Conservation (phyloP, 2,888 invertebrate genomes). For the Resseliella maxima region DNA sequence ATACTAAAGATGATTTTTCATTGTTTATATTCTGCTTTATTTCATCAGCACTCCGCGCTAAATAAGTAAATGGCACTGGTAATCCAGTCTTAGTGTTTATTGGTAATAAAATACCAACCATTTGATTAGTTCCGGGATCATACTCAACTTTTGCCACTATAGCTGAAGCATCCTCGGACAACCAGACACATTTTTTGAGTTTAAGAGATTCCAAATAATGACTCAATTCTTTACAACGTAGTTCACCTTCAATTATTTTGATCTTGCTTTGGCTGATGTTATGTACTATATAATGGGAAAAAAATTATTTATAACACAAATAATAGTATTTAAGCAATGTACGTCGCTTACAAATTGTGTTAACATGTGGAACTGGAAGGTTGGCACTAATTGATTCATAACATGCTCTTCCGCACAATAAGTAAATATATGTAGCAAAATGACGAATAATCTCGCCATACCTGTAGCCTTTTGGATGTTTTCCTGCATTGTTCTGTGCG, state of each 20-base stretch:
- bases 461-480: neutral
- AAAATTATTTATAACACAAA: no score
- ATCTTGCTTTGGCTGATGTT: neutral
- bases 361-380: neutral
- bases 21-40: neutral
- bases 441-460: neutral
- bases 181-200: neutral
- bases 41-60: neutral
- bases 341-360: conserved; percentile 16
- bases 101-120: neutral
- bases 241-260: neutral
- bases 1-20: neutral
- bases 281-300: neutral
- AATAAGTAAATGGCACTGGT: conserved; percentile 12
- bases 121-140: neutral
- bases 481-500: no score
- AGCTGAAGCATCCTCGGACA: neutral
- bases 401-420: conserved; percentile 32
- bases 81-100: neutral
- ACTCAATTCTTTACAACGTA: conserved; percentile 9
- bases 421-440: conserved; percentile 1
- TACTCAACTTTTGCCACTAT: neutral
- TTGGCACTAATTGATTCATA: conserved; percentile 21
- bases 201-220: neutral
- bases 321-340: no score